Evolutionary conservation across 1,140 invertebrate genomes (phyloP).

Genomic region (Orchestia grillus): DNA sequence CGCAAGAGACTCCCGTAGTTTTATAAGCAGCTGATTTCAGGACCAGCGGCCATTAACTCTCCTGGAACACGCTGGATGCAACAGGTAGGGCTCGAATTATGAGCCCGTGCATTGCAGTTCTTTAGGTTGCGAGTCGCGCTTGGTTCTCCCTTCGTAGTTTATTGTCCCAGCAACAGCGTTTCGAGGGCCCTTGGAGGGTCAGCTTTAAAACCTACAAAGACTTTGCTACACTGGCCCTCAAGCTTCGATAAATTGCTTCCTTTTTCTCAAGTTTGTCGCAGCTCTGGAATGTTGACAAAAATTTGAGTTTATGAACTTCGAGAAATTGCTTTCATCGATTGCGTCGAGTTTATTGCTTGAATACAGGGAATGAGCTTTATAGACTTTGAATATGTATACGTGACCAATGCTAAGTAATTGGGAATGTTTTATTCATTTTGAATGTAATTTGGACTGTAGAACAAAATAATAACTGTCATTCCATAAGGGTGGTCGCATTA

Average conservation of each 20-base stretch:
- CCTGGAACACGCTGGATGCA: constrained; percentile 27
- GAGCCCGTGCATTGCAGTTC: constrained; percentile 42
- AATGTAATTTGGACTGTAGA: not conserved
- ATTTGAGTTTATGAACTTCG: not conserved
- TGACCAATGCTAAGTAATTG: not conserved
- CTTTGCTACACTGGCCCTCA: not conserved
- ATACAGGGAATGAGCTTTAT: not conserved
- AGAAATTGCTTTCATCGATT: not conserved
- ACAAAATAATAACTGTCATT: not conserved
- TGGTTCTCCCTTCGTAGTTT: constrained; percentile 43
- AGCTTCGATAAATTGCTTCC: constrained; percentile 7
- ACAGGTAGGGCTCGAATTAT: constrained; percentile 41
- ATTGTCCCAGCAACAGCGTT: constrained; percentile 39
- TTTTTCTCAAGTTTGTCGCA: constrained; percentile 1
- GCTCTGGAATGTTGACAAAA: not conserved
- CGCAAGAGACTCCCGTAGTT: too few species aligned
- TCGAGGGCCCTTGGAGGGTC: not conserved
- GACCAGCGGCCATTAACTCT: not conserved
- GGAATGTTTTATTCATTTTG: not conserved
- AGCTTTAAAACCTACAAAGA: constrained; percentile 26
- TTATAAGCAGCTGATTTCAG: not conserved
- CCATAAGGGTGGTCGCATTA: not conserved
- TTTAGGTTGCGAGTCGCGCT: constrained; percentile 28
- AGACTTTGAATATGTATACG: not conserved
- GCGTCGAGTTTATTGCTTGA: not conserved